Conservation (phyloP, 2,113 vertebrate species). For the Actinemys pallida region DNA sequence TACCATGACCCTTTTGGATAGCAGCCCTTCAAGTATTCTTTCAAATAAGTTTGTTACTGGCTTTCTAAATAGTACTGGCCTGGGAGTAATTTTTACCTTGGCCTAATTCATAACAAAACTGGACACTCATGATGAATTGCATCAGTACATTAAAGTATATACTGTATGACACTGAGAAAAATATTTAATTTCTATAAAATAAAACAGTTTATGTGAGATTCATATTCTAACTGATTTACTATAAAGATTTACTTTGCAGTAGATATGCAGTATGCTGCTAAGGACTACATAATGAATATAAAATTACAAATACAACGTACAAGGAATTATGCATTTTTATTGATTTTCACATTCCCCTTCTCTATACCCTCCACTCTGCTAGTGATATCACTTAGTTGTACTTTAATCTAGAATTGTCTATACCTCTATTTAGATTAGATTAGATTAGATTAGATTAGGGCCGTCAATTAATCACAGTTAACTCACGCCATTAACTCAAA, state of each 20-base stretch:
- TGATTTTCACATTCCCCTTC: background rate
- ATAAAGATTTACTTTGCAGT: background rate
- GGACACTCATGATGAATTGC: background rate
- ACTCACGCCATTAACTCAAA: too few relatives aligned
- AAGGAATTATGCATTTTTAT: background rate
- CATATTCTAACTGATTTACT: background rate
- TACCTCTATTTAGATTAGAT: background rate
- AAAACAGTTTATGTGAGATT: background rate
- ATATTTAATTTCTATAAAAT: background rate
- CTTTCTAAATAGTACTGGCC: background rate
- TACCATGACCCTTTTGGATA: background rate
- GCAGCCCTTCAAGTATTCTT: background rate
- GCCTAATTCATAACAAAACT: background rate
- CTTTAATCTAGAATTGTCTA: background rate
- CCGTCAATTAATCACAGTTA: too few relatives aligned
- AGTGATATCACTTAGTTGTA: background rate
- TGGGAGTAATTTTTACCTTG: background rate
- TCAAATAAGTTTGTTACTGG: background rate
- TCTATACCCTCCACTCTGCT: background rate
- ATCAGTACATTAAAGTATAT: background rate
- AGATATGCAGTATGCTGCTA: background rate
- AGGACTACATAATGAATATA: background rate
- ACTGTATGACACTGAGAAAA: background rate
- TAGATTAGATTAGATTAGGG: background rate
- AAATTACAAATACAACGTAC: background rate